Base-by-base conservation (phyloP, 2,797 vertebrate genomes). In the Phoebastria nigripes region DNA sequence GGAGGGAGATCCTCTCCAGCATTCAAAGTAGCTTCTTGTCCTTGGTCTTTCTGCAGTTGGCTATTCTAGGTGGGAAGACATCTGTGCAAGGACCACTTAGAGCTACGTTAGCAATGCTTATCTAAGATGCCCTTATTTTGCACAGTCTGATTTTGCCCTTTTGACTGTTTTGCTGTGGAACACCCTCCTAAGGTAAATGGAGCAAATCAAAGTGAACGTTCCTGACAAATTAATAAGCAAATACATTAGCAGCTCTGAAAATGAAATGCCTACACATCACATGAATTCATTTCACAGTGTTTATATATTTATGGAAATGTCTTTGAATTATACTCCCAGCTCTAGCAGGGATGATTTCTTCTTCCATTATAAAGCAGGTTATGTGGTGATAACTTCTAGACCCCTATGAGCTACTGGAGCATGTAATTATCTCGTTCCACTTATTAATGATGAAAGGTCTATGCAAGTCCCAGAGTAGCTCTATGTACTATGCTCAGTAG, bases 371-470 rank as follows among this genome's bases (percentile, higher is more conserved):
- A 88, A 83, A 92, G 54, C 84, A 96, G 82, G 95, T 91, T 91
- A 91, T 85, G 35, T 90, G 89, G 82, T 73, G 89, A 96, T 97
- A 97, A 95, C 92, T 97, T 90, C 61, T 95, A 78, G 97, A 92
- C 87, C 94, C 41, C 79, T 83, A 59, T 46, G 89, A 96, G 87
- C 90, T 94, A 82, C 89, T 72, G 94, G 66, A 97, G 92, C 93
- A 73, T 95, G 93, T 96, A 97, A 97, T 97, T 96, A 95, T 86
- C 82, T 94, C 90, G 90, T 96, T 97, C 90, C 51, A 69, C 92
- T 93, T 97, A 87, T 79, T 96, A 95, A 96, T 88, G 95, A 95
- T 96, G 92, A 95, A 96, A 97, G 83, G 86, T 90, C 88, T 86
- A 42, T 62, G 52, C 55, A 79, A 92, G 82, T 96, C 90, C 90